Conservation (phyloP, 2,113 vertebrate species). For the Helogale parvula region DNA sequence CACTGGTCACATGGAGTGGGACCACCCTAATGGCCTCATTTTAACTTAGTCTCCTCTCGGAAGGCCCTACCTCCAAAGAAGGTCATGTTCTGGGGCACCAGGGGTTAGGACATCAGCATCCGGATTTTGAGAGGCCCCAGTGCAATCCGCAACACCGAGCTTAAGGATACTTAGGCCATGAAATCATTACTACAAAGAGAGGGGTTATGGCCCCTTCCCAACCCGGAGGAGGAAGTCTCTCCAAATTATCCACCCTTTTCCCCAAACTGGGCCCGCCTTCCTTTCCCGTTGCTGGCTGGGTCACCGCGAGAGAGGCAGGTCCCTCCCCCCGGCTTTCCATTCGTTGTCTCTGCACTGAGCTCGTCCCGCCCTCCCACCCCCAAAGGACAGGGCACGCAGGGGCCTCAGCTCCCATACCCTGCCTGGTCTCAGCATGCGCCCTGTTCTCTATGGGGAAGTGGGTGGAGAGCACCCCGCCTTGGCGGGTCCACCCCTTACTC, state of each 20-base stretch:
- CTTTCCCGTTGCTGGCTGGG: neutral
- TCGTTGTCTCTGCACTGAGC: neutral
- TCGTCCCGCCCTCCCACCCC: too few relatives aligned
- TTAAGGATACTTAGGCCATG: neutral
- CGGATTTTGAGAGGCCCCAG: neutral
- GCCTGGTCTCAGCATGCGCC: accelerated
- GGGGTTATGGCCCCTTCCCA: neutral
- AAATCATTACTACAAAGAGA: neutral
- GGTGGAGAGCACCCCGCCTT: neutral
- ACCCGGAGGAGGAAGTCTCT: too few relatives aligned
- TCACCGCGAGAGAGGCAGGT: neutral
- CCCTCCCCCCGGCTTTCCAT: neutral
- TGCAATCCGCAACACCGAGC: neutral
- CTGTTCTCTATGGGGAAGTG: neutral
- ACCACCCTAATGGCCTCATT: neutral
- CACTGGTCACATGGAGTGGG: neutral
- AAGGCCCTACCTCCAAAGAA: neutral
- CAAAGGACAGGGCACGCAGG: accelerated
- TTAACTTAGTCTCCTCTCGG: neutral
- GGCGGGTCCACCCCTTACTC: neutral
- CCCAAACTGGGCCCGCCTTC: neutral
- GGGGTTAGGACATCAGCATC: neutral
- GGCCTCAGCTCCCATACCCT: neutral
- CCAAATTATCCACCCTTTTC: neutral
- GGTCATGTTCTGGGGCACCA: neutral